Evolutionary conservation across 2,888 invertebrate genomes (phyloP).

Genomic region (Trissolcus brochymenae): DNA sequence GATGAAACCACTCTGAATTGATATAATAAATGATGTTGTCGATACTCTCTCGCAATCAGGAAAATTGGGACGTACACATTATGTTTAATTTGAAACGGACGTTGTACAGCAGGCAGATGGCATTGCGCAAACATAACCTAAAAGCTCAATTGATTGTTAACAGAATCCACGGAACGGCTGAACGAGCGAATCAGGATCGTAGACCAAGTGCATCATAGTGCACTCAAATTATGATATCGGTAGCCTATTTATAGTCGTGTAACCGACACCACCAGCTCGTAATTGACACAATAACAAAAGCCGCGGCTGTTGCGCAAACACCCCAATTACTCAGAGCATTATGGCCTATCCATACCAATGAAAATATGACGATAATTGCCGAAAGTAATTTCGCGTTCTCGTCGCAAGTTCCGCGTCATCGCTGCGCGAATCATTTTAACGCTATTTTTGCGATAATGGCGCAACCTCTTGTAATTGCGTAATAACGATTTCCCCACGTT

Average conservation of each 20-base stretch:
- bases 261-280: conserved; percentile 27
- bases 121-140: conserved; percentile 23
- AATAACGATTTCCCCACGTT: conserved; percentile 9
- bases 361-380: conserved; percentile 43
- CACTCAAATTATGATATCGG: conserved; percentile 37
- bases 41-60: too few species aligned
- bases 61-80: background rate
- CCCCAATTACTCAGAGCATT: conserved; percentile 42
- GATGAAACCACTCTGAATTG: too few species aligned
- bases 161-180: conserved; percentile 6
- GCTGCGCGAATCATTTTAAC: conserved; percentile 13
- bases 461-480: conserved; percentile 12
- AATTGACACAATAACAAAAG: conserved; percentile 46
- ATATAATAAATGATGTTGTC: too few species aligned
- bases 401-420: conserved; percentile 29
- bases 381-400: conserved; percentile 40
- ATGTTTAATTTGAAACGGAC: conserved; percentile 1
- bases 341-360: conserved; percentile 27
- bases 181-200: conserved; percentile 19
- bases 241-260: conserved; percentile 40
- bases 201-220: conserved; percentile 15
- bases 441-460: conserved; percentile 22
- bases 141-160: conserved; percentile 6
- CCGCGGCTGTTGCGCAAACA: conserved; percentile 8
- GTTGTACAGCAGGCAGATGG: conserved; percentile 15